These are phyloP conservation scores for Turdus rufiventris DNA, from an alignment of 2,113 vertebrate species.

Conservation along the genomic window DNA sequence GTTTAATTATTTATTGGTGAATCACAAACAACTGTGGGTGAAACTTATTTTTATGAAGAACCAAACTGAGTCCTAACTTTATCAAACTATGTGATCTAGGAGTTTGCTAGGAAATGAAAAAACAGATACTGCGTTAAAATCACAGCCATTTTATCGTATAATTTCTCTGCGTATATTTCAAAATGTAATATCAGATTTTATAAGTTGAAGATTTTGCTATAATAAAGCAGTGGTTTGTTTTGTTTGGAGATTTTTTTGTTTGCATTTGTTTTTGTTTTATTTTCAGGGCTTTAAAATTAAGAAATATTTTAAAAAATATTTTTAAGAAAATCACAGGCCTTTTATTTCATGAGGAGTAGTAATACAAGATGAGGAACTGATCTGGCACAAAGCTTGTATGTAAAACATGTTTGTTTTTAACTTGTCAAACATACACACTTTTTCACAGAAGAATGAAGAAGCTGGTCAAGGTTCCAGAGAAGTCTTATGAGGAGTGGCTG, in stretches of 20 bases:
- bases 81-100: background rate
- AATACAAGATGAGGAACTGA: background rate
- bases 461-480: background rate
- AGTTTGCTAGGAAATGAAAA: background rate
- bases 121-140: background rate
- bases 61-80: background rate
- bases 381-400: background rate
- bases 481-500: background rate
- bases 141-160: background rate
- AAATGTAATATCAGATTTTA: background rate
- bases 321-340: background rate
- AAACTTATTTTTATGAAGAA: background rate
- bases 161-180: background rate
- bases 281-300: background rate
- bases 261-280: too few species aligned
- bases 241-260: background rate
- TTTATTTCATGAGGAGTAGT: background rate
- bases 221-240: background rate
- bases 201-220: background rate
- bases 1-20: background rate
- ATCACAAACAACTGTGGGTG: background rate
- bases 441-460: background rate
- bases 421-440: background rate
- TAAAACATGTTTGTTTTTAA: background rate
- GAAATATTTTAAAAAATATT: accelerated